Percentiles rank a stretch among this genome's conserved stretches.
phyloP scores from a whole-genome alignment of 2,888 invertebrate species.

The Notodonta ziczac region DNA sequence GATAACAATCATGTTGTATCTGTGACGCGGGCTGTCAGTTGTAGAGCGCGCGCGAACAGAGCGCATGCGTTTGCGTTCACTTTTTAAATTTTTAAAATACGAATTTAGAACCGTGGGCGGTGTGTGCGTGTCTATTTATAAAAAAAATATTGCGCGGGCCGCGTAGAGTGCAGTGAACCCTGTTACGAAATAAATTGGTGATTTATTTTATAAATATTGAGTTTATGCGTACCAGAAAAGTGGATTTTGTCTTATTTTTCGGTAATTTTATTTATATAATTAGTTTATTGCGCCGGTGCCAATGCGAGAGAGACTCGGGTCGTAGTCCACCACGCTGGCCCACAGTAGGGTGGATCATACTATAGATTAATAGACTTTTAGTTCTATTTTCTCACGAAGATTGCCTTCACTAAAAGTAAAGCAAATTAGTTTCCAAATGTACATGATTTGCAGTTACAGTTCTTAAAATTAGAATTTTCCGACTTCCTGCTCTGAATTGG shows the following conservation, averaged over 20 bases:
- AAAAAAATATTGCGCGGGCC: conserved; percentile 47
- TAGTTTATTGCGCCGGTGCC: no score
- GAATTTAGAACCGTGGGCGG: conserved; percentile 54
- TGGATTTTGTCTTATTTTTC: conserved; percentile 24
- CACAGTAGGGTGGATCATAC: no score
- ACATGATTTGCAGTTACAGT: no score
- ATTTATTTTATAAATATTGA: conserved; percentile 22
- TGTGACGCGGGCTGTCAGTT: conserved; percentile 57
- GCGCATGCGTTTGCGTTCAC: conserved; percentile 57
- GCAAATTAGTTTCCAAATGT: no score
- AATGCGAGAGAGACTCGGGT: no score
- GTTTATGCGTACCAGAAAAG: conserved; percentile 27
- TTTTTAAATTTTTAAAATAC: conserved; percentile 45
- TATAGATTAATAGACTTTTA: no score
- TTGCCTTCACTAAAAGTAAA: no score
- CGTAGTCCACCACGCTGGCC: no score
- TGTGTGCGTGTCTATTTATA: conserved; percentile 57
- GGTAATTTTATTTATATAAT: conserved; percentile 1
- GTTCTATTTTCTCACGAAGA: no score
- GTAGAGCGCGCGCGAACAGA: conserved; percentile 58
- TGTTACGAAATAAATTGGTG: conserved; percentile 36
- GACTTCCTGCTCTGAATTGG: neutral
- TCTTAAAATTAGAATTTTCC: no score
- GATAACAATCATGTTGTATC: conserved; percentile 46
- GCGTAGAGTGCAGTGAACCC: conserved; percentile 74